Conservation (phyloP, 2,113 vertebrate genomes). For the Mormoops blainvillei region DNA sequence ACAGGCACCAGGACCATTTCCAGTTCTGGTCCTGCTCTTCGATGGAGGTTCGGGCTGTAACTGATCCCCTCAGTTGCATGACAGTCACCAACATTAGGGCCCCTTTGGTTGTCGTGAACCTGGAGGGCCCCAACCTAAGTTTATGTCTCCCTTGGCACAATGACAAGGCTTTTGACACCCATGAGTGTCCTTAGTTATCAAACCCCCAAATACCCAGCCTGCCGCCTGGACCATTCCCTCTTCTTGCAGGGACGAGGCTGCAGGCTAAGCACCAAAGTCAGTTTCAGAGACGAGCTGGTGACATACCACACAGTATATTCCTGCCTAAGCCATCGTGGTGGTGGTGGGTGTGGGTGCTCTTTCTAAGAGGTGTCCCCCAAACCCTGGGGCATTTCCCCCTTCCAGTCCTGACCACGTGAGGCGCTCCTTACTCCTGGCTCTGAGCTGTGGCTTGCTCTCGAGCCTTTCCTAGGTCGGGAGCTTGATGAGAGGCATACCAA, state of each 20-base stretch:
- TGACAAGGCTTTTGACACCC: neutral
- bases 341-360: neutral
- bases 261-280: too few species aligned
- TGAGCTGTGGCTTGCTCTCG: neutral
- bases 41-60: neutral
- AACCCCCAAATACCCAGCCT: neutral
- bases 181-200: neutral
- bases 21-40: fast-evolving
- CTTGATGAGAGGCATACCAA: too few species aligned
- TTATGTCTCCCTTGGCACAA: neutral
- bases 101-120: neutral
- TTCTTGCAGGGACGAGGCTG: neutral
- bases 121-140: neutral
- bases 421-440: neutral
- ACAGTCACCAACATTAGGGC: neutral
- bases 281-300: too few species aligned
- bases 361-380: neutral
- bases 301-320: neutral
- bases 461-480: neutral
- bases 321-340: neutral
- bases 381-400: neutral
- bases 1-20: neutral
- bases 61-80: neutral
- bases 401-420: neutral
- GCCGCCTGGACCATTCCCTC: neutral